Base-by-base conservation (phyloP, 1,140 invertebrate genomes). In the Aphelenchoides avenae region DNA sequence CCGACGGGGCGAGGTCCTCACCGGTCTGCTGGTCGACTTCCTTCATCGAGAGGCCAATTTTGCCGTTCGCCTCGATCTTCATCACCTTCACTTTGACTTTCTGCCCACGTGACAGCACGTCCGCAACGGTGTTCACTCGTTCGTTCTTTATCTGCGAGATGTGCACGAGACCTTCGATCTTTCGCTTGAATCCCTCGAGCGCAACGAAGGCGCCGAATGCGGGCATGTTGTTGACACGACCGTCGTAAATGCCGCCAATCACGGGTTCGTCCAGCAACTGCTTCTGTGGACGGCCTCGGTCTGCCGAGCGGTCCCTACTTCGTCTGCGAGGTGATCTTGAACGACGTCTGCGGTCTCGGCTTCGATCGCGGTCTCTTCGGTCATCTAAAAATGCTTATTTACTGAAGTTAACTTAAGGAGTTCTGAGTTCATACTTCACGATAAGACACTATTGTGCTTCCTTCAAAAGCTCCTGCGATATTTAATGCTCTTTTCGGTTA, bases 201-300 rank as follows among this genome's bases (percentile, higher is more conserved):
- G 92, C 89, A 0, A 97, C 89, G 81, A 99, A 98, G 79, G 92
- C 96, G 1, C 94, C 95, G 81, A 97, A 98, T 31, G 88, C 85
- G 27, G 95, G 89, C 59, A 97, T 88, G 71, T 91, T 96, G 4
- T 89, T 89, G 0, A 99, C 89, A 80, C 90, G 87, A 0, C 91
- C 94, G 63, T 84, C 83, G 77, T 96, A 97, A 69, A 97, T 92
- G 83, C 89, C 67, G 18, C 58, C 57, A 13, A 83, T 64, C 73
- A 82, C 81, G 18, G 81, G 80, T 54, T 82, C 78, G 13, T 78
- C 59, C 0, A 76, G 72, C 5, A 81, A 59, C 33, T 79, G 43
- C 48, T 55, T 64, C n/a, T n/a, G n/a, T n/a, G 59, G 11, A 41
- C 57, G 57, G n/a, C 54, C 30, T 44, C 54, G 59, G 3, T 57